Percentiles rank a stretch among this genome's conserved stretches.
Evolutionary conservation across 2,113 vertebrate genomes (phyloP).

Genomic region (Syngnathus floridae): DNA sequence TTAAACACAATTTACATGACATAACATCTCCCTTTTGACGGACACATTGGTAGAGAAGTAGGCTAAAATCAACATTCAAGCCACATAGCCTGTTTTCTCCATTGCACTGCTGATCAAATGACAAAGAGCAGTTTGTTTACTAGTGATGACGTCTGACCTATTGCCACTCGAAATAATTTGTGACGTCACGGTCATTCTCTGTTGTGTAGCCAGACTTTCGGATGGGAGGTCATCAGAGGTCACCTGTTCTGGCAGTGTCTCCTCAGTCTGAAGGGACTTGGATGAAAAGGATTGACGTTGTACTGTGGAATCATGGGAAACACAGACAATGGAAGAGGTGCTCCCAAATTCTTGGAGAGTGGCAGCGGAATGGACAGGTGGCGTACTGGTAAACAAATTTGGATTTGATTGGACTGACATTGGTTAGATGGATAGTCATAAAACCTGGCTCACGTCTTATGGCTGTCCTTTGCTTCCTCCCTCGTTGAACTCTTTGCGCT

Average conservation of each 20-base stretch:
- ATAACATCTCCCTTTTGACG: background rate
- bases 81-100: background rate
- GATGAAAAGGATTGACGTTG: constrained; percentile 16
- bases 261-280: constrained; percentile 57
- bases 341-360: constrained; percentile 1
- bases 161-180: background rate
- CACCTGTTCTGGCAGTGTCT: constrained; percentile 41
- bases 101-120: background rate
- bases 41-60: background rate
- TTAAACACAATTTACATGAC: background rate
- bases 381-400: constrained; percentile 9
- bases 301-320: constrained; percentile 10
- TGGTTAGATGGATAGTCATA: background rate
- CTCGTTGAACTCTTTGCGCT: constrained; percentile 40
- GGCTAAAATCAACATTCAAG: background rate
- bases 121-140: background rate
- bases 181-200: background rate
- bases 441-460: constrained; percentile 16
- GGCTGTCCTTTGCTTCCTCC: constrained; percentile 15
- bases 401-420: background rate
- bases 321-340: background rate
- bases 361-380: constrained; percentile 4
- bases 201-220: no score
- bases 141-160: background rate
- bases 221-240: background rate